These are phyloP conservation scores for Heliocidaris tuberculata DNA, from an alignment of 35 echinoderm and acorn worm genomes.

Conservation along the genomic window DNA sequence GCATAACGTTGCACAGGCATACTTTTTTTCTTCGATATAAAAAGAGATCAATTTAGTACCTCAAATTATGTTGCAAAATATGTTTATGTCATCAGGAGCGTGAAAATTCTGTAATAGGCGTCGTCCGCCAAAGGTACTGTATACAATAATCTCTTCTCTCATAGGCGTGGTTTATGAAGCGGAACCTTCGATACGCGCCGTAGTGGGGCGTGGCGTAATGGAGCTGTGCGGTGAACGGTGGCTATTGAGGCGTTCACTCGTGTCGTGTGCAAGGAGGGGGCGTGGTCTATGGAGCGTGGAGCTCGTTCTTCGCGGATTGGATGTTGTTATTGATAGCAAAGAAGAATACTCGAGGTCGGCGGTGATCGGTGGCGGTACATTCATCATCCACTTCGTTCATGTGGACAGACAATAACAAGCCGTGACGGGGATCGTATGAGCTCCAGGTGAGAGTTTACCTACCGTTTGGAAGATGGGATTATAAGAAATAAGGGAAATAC, in stretches of 20 bases:
- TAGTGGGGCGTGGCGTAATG: neutral
- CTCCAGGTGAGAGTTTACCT: neutral
- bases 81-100: neutral
- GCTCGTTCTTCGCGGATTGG: neutral
- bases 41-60: too few relatives aligned
- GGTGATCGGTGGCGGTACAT: neutral
- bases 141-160: neutral
- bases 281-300: neutral
- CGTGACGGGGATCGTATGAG: neutral
- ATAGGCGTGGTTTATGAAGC: neutral
- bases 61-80: neutral
- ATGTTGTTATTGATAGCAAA: neutral
- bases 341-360: neutral
- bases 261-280: slow-evolving; percentile 6
- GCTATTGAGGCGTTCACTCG: neutral
- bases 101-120: neutral
- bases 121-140: too few relatives aligned
- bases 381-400: neutral
- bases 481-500: neutral
- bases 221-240: neutral
- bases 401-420: neutral
- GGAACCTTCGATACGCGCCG: neutral
- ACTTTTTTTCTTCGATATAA: too few relatives aligned
- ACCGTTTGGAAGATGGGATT: neutral
- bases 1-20: too few relatives aligned